Percentiles rank a stretch among this genome's conserved stretches.
Conservation (phyloP, 1,140 invertebrate genomes). For the Eciton burchellii region DNA sequence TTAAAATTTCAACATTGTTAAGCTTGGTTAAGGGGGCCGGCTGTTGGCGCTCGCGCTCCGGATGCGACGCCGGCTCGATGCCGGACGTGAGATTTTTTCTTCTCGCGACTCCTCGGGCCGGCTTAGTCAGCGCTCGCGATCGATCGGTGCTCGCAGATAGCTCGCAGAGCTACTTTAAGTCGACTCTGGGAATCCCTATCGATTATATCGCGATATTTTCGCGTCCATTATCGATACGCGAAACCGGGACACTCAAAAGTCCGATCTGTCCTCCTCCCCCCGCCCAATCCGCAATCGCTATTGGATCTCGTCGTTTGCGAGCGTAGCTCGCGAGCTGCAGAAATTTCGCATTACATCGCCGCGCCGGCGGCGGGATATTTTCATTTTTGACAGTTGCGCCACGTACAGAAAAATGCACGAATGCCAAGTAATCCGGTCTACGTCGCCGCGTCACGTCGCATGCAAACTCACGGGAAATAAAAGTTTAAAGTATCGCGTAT, state of each 20-base stretch:
- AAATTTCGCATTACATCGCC: background rate
- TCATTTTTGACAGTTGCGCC: background rate
- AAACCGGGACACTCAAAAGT: background rate
- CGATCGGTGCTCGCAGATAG: conserved; percentile 31
- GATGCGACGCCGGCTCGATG: no score
- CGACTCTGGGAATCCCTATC: background rate
- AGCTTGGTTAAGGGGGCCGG: no score
- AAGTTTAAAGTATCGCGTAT: conserved; percentile 67
- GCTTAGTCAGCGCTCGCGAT: conserved; percentile 38
- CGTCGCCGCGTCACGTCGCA: conserved; percentile 61
- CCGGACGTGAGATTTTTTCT: conserved; percentile 15
- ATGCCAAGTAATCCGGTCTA: conserved; percentile 59
- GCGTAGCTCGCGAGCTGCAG: background rate
- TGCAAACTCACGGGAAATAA: conserved; percentile 64
- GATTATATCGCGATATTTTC: background rate
- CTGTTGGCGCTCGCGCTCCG: no score
- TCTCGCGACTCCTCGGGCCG: conserved; percentile 41
- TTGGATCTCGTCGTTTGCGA: background rate
- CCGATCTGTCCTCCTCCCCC: no score
- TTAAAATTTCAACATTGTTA: conserved; percentile 78
- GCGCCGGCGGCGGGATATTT: background rate
- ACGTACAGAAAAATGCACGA: conserved; percentile 51
- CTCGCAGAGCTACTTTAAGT: conserved; percentile 33
- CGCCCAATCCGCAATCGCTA: conserved; percentile 2
- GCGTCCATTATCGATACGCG: background rate